phyloP scores from a whole-genome alignment of 2,113 vertebrate species.

The Ascaphus truei region DNA sequence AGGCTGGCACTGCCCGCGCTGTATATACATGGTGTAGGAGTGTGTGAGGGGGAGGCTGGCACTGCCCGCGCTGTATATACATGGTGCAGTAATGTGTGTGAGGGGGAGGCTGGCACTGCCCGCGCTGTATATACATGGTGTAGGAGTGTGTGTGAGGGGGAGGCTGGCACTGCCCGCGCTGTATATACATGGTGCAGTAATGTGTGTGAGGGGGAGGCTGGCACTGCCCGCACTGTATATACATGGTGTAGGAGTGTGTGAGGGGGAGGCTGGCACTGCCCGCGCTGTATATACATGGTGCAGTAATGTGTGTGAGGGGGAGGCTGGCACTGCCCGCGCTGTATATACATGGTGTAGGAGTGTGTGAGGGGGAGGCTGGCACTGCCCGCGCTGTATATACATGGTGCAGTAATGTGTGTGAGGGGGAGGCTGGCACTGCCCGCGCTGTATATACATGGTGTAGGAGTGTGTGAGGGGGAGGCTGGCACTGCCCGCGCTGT shows the following conservation, averaged over 20 bases:
- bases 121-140: too few relatives aligned
- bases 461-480: neutral
- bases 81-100: fast-evolving
- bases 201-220: neutral
- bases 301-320: fast-evolving
- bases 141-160: too few relatives aligned
- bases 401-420: neutral
- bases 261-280: neutral
- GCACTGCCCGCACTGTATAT: neutral
- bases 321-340: too few relatives aligned
- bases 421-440: neutral
- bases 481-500: neutral
- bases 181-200: neutral
- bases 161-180: too few relatives aligned
- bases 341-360: too few relatives aligned
- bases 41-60: neutral
- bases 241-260: neutral
- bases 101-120: fast-evolving
- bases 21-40: neutral
- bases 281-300: too few relatives aligned
- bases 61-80: neutral
- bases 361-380: too few relatives aligned
- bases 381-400: neutral
- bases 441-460: neutral
- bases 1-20: neutral